Evolutionary conservation across 2,888 invertebrate genomes (phyloP).

Genomic region (Nycteola revayana): DNA sequence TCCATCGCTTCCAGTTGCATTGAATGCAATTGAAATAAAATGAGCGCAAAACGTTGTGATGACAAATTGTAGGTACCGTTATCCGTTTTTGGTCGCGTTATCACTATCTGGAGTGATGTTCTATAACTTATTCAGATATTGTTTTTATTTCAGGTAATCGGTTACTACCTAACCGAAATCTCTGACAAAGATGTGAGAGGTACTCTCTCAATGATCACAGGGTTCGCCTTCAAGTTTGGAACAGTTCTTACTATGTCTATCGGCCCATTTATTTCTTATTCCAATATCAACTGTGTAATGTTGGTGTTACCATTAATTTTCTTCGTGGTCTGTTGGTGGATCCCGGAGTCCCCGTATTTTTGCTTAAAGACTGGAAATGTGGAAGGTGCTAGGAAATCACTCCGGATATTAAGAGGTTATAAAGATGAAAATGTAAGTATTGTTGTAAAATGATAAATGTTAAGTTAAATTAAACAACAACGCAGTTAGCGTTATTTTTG

Average conservation of each 20-base stretch:
- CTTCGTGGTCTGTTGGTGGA: conserved; percentile 71
- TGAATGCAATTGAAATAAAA: too few relatives aligned
- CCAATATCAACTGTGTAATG: conserved; percentile 61
- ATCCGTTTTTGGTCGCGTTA: too few relatives aligned
- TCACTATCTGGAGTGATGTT: too few relatives aligned
- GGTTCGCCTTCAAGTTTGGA: conserved; percentile 64
- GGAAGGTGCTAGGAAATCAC: conserved; percentile 61
- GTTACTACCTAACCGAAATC: conserved; percentile 73
- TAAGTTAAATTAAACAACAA: too few relatives aligned
- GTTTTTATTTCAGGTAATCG: conserved; percentile 59
- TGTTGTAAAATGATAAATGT: too few relatives aligned
- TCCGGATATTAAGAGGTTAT: conserved; percentile 60
- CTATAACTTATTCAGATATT: too few relatives aligned
- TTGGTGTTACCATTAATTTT: conserved; percentile 67
- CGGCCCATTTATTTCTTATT: conserved; percentile 64
- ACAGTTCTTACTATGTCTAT: conserved; percentile 58
- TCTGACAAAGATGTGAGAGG: conserved; percentile 71
- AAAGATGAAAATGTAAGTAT: conserved; percentile 44
- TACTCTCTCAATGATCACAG: conserved; percentile 52
- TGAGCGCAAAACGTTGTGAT: too few relatives aligned
- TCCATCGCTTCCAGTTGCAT: too few relatives aligned
- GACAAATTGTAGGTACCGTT: too few relatives aligned
- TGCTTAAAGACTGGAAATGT: conserved; percentile 73
- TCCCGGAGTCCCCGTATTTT: conserved; percentile 84
- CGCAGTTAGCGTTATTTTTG: too few relatives aligned